Conservation (phyloP, 2,888 invertebrate species). For the Cantharis lateralis region DNA sequence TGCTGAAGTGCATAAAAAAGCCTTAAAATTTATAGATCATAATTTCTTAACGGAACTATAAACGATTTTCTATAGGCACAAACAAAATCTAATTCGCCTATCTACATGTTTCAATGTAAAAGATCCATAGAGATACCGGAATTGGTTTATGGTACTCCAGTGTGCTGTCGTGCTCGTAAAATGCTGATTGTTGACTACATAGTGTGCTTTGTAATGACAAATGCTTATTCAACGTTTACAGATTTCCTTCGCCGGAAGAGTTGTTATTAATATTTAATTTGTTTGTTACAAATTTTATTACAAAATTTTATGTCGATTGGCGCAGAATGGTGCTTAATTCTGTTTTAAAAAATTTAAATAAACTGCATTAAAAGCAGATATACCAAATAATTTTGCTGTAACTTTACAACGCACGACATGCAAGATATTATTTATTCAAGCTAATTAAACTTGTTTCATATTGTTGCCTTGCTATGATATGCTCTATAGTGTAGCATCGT, state of each 20-base stretch:
- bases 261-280: background rate
- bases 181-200: constrained; percentile 53
- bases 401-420: too few relatives aligned
- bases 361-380: background rate
- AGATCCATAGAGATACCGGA: constrained; percentile 41
- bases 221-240: constrained; percentile 21
- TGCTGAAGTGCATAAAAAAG: background rate
- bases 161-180: constrained; percentile 52
- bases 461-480: background rate
- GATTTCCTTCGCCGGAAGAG: background rate
- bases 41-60: constrained; percentile 1
- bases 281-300: background rate
- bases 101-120: constrained; percentile 34
- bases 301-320: background rate
- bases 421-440: background rate
- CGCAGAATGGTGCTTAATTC: background rate
- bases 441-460: background rate
- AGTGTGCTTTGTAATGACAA: constrained; percentile 48
- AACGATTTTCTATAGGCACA: constrained; percentile 10
- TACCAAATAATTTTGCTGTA: background rate
- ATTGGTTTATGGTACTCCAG: constrained; percentile 52
- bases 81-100: constrained; percentile 21
- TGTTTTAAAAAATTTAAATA: background rate
- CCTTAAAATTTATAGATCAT: background rate
- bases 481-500: too few relatives aligned